Evolutionary conservation across 2,113 vertebrate species (phyloP).

Genomic region (Eira barbara): DNA sequence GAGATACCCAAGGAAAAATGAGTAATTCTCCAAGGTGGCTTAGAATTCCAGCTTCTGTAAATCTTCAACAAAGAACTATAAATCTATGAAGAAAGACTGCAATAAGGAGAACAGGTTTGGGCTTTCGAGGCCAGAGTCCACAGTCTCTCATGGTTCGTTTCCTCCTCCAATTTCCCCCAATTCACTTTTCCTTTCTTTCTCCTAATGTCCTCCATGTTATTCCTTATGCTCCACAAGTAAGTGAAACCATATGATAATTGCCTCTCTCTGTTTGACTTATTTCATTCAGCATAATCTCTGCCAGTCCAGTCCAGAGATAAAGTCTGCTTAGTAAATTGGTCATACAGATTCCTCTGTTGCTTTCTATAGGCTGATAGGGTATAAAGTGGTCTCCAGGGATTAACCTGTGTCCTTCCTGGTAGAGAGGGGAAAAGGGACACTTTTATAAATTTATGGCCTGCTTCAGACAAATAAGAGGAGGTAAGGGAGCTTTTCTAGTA

Average conservation of each 20-base stretch:
- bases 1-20: neutral
- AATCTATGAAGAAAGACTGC: neutral
- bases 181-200: too few species aligned
- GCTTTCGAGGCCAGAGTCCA: neutral
- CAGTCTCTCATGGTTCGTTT: too few species aligned
- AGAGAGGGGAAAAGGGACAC: neutral
- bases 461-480: neutral
- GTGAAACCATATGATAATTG: too few species aligned
- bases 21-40: neutral
- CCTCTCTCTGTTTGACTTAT: too few species aligned
- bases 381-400: neutral
- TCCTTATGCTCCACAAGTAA: too few species aligned
- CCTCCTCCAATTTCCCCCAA: too few species aligned
- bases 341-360: neutral
- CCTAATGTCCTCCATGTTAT: too few species aligned
- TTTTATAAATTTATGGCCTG: neutral
- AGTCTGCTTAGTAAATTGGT: neutral
- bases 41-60: neutral
- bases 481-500: neutral
- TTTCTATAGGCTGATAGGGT: neutral
- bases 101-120: neutral
- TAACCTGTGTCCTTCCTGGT: neutral
- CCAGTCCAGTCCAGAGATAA: neutral
- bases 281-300: too few species aligned
- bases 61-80: neutral